Base-by-base conservation (phyloP, 92 coral and sea anemone species). In the Parazoanthus atlanticus region DNA sequence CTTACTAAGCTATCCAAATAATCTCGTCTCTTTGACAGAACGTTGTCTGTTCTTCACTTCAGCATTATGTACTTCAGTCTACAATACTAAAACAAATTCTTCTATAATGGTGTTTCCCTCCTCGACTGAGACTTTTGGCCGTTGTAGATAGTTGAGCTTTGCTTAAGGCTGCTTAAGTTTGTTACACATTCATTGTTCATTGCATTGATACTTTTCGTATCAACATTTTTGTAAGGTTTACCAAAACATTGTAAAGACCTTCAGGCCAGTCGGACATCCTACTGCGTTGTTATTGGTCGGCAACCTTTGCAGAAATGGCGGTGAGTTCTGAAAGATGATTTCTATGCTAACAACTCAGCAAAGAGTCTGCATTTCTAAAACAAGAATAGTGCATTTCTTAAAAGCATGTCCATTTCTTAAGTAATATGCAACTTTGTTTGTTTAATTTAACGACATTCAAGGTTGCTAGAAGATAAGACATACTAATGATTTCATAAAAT, bases 401-500 rank as follows among this genome's bases (percentile, higher is more conserved):
- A 41, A 70, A 43, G 15, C 52, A 28, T 43, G 19, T 43, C 16
- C 23, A n/a, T 69, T 30, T 46, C 21, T 43, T 47, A 2, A 41
- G 28, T 41, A 70, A 1, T 28, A 40, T 70, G 12, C 49, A 29
- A 84, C 32, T 70, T 41, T 54, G 6, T 38, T 32, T 43, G 29
- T 67, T 26, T 69, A 29, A 17, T 43, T 41, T 30, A 16, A 23
- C 29, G 19, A 30, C 5, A 19, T 41, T 54, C 28, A 43, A 71
- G n/a, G 65, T 49, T 70, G 12, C 30, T 69, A 29, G 43, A 84
- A 41, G 40, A 84, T 70, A 70, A 69, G 79, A 84, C 43, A 84
- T 84, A 43, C 74, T 89, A 78, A 86, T 86, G 26, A 82, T 86
- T 76, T 81, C 40, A 80, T 89, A 75, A 92, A 74, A 74, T 32